Evolutionary conservation across 2,888 invertebrate species (phyloP).

Genomic region (Drosophila multiciliata): DNA sequence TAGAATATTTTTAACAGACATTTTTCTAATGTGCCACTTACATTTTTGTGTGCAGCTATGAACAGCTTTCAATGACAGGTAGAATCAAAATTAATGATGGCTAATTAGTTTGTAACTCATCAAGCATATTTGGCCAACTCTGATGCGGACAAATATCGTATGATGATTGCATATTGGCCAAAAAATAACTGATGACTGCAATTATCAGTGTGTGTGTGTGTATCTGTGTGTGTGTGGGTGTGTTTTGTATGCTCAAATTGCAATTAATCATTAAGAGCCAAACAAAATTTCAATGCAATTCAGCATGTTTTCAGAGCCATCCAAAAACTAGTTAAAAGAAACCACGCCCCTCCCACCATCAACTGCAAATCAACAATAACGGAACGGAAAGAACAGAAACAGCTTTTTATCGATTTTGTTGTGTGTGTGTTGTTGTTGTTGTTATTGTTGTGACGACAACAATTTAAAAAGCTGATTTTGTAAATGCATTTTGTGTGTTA

Average conservation of each 20-base stretch:
- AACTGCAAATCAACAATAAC: slow-evolving; percentile 18
- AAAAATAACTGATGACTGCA: slow-evolving; percentile 27
- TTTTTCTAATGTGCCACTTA: neutral
- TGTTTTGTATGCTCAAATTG: slow-evolving; percentile 20
- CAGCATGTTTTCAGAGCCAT: neutral
- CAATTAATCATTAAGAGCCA: slow-evolving; percentile 66
- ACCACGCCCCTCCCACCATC: slow-evolving; percentile 57
- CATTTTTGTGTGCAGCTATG: neutral
- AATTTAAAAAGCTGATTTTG: slow-evolving; percentile 60
- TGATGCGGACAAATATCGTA: slow-evolving; percentile 38
- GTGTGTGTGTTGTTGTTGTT: neutral
- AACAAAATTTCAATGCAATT: slow-evolving; percentile 33
- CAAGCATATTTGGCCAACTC: slow-evolving; percentile 25
- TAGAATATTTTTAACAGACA: neutral
- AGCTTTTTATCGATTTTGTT: slow-evolving; percentile 62
- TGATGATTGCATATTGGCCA: slow-evolving; percentile 45
- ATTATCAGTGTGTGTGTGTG: slow-evolving; percentile 2
- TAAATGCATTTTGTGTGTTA: slow-evolving; percentile 77
- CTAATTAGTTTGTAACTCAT: slow-evolving; percentile 55
- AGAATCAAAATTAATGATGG: slow-evolving; percentile 21
- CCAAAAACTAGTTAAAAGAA: slow-evolving; percentile 14
- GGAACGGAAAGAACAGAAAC: slow-evolving; percentile 11
- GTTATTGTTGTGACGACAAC: slow-evolving; percentile 35
- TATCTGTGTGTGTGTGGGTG: neutral
- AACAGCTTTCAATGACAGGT: slow-evolving; percentile 25